phyloP scores from a whole-genome alignment of 2,888 invertebrate genomes.

The Ischnus inquisitorius region DNA sequence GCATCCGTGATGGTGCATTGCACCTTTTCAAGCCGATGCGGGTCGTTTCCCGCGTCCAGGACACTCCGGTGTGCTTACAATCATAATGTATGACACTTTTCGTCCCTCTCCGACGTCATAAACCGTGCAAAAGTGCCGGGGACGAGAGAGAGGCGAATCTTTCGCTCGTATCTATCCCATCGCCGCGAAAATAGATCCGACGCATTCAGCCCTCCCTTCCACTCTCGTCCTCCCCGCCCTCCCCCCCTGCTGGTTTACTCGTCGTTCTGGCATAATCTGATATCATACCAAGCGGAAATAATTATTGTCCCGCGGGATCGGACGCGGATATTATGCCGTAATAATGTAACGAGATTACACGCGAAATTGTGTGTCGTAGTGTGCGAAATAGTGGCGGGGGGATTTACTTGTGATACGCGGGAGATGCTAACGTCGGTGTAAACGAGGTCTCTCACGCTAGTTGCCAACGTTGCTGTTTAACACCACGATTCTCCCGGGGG shows the following conservation, averaged over 20 bases:
- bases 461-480: constrained; percentile 35
- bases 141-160: constrained; percentile 1
- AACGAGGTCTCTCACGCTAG: constrained; percentile 33
- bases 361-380: constrained; percentile 40
- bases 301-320: constrained; percentile 56
- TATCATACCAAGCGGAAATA: constrained; percentile 56
- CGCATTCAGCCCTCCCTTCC: not conserved
- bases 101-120: not conserved
- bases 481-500: constrained; percentile 44
- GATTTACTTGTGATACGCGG: constrained; percentile 28
- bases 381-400: not conserved
- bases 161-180: not conserved
- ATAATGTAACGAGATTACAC: constrained; percentile 58
- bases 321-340: constrained; percentile 46
- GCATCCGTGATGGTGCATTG: constrained; percentile 7
- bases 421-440: constrained; percentile 23
- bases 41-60: not conserved
- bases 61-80: constrained; percentile 8
- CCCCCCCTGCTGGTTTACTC: constrained; percentile 7
- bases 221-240: not conserved
- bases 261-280: constrained; percentile 45
- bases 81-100: constrained; percentile 4
- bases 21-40: constrained; percentile 8
- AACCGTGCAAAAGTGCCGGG: not conserved
- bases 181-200: constrained; percentile 12